A percentile compares a stretch with the other conserved stretches of the same genome.
phyloP scores from a whole-genome alignment of 2,797 vertebrate genomes.

The Masticophis lateralis region DNA sequence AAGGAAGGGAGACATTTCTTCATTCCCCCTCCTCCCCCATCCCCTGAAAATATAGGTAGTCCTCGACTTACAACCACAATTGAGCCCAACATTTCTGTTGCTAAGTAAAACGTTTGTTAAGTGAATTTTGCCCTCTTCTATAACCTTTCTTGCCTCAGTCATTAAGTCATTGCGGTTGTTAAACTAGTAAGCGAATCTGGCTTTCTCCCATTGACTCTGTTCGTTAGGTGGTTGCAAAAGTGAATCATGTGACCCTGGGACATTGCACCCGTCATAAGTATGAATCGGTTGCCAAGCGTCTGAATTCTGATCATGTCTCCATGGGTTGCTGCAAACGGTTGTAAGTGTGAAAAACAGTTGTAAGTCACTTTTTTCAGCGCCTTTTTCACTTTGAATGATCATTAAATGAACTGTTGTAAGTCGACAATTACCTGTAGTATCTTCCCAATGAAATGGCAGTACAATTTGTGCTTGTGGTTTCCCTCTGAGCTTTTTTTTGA shows the following conservation, averaged over 20 bases:
- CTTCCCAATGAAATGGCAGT: neutral
- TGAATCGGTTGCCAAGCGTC: neutral
- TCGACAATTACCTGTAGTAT: neutral
- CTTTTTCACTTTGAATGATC: neutral
- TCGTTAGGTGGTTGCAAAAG: no score
- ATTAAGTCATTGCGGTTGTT: neutral
- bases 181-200: neutral
- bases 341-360: neutral
- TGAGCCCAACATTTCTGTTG: neutral
- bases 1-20: constrained; percentile 49
- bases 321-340: neutral
- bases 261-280: neutral
- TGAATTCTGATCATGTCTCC: neutral
- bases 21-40: neutral
- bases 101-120: neutral
- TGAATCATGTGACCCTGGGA: accelerated
- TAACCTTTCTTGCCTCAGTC: neutral
- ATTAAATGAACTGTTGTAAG: neutral
- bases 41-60: neutral
- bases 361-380: neutral
- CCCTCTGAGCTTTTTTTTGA: neutral
- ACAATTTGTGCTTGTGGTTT: neutral
- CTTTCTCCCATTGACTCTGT: neutral
- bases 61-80: neutral
- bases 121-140: neutral